phyloP scores from a whole-genome alignment of 2,888 invertebrate genomes.

The Magallana nippona region DNA sequence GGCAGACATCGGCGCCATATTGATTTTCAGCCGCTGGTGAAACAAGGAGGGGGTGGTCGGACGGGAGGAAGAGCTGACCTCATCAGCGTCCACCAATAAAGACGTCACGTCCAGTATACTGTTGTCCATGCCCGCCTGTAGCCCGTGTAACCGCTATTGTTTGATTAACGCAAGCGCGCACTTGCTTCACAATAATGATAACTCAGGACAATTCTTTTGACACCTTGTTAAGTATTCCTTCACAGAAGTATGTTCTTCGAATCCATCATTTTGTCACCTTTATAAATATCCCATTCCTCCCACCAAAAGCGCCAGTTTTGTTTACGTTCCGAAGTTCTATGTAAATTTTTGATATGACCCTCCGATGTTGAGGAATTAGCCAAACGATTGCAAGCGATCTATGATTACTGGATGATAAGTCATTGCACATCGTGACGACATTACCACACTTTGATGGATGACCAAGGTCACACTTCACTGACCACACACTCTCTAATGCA shows the following conservation, averaged over 20 bases:
- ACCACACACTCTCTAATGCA: not conserved
- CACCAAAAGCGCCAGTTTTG: not conserved
- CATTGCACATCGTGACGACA: slow-evolving; percentile 29
- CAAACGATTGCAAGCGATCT: not conserved
- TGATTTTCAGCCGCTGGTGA: not conserved
- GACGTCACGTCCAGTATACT: slow-evolving; percentile 11
- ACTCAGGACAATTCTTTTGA: not conserved
- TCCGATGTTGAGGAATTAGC: not conserved
- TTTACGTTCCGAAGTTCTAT: not conserved
- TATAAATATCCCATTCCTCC: not conserved
- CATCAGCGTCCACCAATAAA: not conserved
- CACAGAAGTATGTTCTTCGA: not conserved
- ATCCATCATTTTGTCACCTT: slow-evolving; percentile 11
- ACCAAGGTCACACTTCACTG: slow-evolving; percentile 16
- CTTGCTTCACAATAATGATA: not conserved
- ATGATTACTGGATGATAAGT: slow-evolving; percentile 16
- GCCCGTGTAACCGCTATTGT: not conserved
- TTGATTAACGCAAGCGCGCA: not conserved
- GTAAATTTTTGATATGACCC: slow-evolving; percentile 6
- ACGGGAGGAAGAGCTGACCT: not conserved
- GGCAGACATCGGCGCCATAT: not conserved
- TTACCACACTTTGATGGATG: slow-evolving; percentile 24
- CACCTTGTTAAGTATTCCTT: not conserved
- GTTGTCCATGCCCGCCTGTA: slow-evolving; percentile 1
- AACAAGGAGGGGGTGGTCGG: not conserved